Evolutionary conservation across 2,113 vertebrate genomes (phyloP), one percentile per base, ranked within the genome.

Genomic region (Myxocyprinus asiaticus): DNA sequence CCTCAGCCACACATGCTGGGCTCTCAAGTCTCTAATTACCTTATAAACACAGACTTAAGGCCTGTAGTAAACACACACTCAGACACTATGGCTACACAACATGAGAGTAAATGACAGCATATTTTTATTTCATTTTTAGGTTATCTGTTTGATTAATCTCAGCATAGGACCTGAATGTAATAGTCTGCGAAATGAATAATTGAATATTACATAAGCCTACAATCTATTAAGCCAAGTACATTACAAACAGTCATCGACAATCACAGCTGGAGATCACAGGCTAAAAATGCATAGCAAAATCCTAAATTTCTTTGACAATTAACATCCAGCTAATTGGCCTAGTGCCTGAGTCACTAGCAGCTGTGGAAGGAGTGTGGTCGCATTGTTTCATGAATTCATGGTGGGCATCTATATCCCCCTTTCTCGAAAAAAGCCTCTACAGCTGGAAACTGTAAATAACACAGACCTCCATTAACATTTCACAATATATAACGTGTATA

Each of bases 11-110:
- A 33, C 22, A 33, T 67, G 66, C 72, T 85, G 83, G 86, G 83
- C 81, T 81, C 76, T 81, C 79, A 81, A 86, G 63, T 69, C 86
- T 90, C 84, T 88, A 86, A 91, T 90, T 88, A 90, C 88, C 87
- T 83, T 65, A 79, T 79, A 80, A 90, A 91, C 89, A 79, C 76
- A 87, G 9, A 80, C 67, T 77, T 80, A 58, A 84, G 81, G 75
- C 80, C 77, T 81, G 84, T 77, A 85, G 87, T 81, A 77, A 83
- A 87, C 85, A 87, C 3, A 73, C 17, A 42, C n/a, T 12, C 22
- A 1, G 22, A 58, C 55, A 58, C 5, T 33, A 33, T 33, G 22
- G 22, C 22, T 7, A 58, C 14, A 58, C n/a, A 15, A 58, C 12
- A 71, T 33, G 5, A 51, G 51, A 56, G 51, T 7, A 56, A 71